Conservation (phyloP, 2,888 invertebrate genomes). For the Empis livida region DNA sequence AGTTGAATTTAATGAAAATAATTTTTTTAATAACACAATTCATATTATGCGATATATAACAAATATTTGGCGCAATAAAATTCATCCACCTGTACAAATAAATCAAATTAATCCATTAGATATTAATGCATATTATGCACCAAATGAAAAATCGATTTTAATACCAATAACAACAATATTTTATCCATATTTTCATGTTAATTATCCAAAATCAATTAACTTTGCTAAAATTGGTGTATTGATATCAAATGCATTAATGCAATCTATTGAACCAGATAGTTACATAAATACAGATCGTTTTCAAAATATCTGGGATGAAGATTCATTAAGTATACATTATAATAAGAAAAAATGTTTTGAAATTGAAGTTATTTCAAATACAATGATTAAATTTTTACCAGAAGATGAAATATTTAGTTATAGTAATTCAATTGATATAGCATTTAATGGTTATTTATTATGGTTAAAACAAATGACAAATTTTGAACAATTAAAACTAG, state of each 20-base stretch:
- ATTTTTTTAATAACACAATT: background rate
- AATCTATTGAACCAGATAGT: no score
- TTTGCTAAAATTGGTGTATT: slow-evolving; percentile 1
- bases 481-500: background rate
- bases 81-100: background rate
- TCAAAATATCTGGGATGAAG: no score
- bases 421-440: background rate
- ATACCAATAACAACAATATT: background rate
- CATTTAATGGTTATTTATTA: slow-evolving; percentile 4
- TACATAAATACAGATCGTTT: no score
- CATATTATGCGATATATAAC: background rate
- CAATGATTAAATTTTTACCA: background rate
- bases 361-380: background rate
- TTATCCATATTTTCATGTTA: slow-evolving; percentile 2
- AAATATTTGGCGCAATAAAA: background rate
- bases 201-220: slow-evolving; percentile 3
- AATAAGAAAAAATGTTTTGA: background rate
- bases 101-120: background rate
- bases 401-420: slow-evolving; percentile 3
- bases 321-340: no score
- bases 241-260: background rate
- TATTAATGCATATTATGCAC: background rate
- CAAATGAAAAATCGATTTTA: background rate
- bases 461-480: background rate
- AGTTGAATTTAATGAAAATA: background rate